Conservation (phyloP, 2,888 invertebrate genomes). For the Siphlonurus alternatus region DNA sequence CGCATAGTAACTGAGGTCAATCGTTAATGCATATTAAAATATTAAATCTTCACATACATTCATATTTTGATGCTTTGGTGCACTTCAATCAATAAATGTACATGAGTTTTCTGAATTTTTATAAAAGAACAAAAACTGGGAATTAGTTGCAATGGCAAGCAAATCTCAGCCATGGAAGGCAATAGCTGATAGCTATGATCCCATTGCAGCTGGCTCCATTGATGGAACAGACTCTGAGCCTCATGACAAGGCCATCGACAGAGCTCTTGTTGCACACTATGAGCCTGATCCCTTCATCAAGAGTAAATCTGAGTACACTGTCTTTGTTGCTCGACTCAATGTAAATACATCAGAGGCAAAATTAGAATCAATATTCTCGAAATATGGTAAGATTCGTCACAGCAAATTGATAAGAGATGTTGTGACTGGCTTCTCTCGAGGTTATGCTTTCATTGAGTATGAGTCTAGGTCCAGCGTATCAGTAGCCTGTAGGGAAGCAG, state of each 20-base stretch:
- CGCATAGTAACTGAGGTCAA: too few species aligned
- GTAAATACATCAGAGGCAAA: constrained; percentile 43
- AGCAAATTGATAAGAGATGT: constrained; percentile 56
- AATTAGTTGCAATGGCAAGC: too few species aligned
- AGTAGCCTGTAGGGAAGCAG: constrained; percentile 40
- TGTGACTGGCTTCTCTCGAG: constrained; percentile 64
- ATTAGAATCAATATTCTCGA: constrained; percentile 36
- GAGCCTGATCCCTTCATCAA: constrained; percentile 43
- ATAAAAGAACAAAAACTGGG: too few species aligned
- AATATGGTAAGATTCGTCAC: constrained; percentile 44
- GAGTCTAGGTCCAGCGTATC: constrained; percentile 39
- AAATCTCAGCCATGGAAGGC: neutral
- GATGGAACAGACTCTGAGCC: constrained; percentile 71
- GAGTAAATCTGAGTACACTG: constrained; percentile 49
- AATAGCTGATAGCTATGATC: constrained; percentile 38
- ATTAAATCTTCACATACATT: too few species aligned
- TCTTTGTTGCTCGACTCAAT: constrained; percentile 60
- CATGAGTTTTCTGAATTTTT: too few species aligned
- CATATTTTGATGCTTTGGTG: too few species aligned
- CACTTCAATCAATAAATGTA: too few species aligned
- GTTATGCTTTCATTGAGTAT: constrained; percentile 78
- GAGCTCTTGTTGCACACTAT: constrained; percentile 52
- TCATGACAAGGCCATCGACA: constrained; percentile 57
- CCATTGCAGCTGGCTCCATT: constrained; percentile 68
- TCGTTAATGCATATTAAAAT: too few species aligned